Conservation (phyloP, 2,113 vertebrate genomes). For the Xerus inauris region DNA sequence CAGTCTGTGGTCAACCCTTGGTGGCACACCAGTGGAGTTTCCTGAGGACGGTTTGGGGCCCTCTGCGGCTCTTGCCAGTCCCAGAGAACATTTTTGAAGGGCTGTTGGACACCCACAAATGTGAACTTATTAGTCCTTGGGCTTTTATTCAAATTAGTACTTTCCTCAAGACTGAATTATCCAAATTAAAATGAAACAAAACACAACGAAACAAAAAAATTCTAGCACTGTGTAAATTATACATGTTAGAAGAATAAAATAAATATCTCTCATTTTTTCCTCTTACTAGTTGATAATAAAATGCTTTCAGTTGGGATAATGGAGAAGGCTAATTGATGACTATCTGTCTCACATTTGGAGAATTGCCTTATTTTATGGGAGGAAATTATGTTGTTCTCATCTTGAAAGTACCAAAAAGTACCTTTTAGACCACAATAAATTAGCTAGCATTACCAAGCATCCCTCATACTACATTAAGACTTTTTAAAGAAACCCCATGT, state of each 20-base stretch:
- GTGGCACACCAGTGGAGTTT: too few species aligned
- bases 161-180: neutral
- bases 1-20: too few species aligned
- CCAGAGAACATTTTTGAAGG: neutral
- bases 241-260: neutral
- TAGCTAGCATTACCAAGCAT: neutral
- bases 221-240: neutral
- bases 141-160: slow-evolving; percentile 41
- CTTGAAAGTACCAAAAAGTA: neutral
- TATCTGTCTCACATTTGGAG: neutral
- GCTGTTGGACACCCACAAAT: neutral
- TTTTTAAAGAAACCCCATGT: neutral
- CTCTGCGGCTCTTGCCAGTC: too few species aligned
- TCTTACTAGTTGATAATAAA: neutral
- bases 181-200: neutral
- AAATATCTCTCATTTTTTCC: neutral
- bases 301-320: neutral
- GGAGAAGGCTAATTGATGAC: neutral
- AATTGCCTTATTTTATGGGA: neutral
- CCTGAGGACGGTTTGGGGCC: too few species aligned
- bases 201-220: neutral
- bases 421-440: neutral
- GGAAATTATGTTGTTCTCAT: neutral
- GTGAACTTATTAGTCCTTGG: neutral
- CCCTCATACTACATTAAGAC: neutral